Base-by-base conservation (phyloP, 2,113 vertebrate genomes). In the Colossoma macropomum region DNA sequence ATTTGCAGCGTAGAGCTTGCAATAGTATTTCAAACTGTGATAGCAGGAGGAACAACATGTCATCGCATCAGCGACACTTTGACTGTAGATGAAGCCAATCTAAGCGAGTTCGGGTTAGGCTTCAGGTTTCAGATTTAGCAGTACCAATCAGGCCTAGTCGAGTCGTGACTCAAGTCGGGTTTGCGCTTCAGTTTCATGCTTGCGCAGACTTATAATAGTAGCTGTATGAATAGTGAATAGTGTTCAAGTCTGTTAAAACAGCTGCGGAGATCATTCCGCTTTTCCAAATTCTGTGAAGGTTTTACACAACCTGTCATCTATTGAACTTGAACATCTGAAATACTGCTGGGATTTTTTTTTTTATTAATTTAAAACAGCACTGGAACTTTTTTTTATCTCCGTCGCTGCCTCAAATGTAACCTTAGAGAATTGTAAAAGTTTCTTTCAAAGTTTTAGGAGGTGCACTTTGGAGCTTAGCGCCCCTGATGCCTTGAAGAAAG, bases 381-480 rank as follows among this genome's bases (percentile, higher is more conserved):
- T 32, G 27, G 78, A 60, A 30, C 28, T 45, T 59, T 56, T 59
- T 56, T 59, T 81, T 38, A 80, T 73, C 68, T 45, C n/a, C 34
- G 25, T 6, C 8, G 21, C 19, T 73, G 19, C 4, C 54, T 80
- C n/a, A 21, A 50, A 54, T 78, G 41, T 23, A 66, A 50, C 75
- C 38, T 15, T 68, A 12, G 63, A 68, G 28, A 15, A 32, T 34
- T 69, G 69, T 81, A 25, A 73, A 81, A 30, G 56, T 32, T 48
- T 30, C 66, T 70, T 41, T 34, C n/a, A 38, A 38, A 11, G 15
- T 54, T 70, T 70, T 79, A 79, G 68, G 38, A 71, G 45, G 17
- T 59, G 66, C 56, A 80, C 32, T 45, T 80, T 79, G 52, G 50
- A 80, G 68, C 45, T 79, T 28, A 59, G 30, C 19, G 30, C 54